Conservation (phyloP, 2,797 vertebrate species). For the Myotis myotis region DNA sequence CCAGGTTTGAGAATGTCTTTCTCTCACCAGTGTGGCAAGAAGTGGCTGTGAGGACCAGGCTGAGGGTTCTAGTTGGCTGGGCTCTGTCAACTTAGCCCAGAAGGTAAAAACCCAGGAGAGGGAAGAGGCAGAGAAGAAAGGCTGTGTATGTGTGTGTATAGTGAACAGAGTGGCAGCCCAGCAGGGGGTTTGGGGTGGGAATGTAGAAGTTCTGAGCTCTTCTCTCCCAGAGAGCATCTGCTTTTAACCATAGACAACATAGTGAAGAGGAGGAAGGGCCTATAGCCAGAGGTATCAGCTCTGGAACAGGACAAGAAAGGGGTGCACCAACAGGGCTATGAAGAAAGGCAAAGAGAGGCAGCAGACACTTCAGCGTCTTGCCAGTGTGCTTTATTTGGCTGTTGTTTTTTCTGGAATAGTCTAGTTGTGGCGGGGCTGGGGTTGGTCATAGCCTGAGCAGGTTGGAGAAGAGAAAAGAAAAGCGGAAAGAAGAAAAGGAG, state of each 20-base stretch:
- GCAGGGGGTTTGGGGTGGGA: not conserved
- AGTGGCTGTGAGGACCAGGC: rapidly evolving
- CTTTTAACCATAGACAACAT: not conserved
- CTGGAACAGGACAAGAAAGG: not conserved
- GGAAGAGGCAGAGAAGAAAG: rapidly evolving
- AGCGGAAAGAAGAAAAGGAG: not conserved
- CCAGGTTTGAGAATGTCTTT: not conserved
- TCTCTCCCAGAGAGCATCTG: not conserved
- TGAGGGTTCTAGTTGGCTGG: not conserved
- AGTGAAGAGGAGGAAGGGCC: not conserved
- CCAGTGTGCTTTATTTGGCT: not conserved
- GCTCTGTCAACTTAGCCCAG: not conserved
- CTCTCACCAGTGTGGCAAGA: not conserved
- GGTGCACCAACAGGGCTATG: rapidly evolving
- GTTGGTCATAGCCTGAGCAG: not conserved
- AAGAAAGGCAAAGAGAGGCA: not conserved
- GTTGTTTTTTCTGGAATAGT: not conserved
- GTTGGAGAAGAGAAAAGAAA: not conserved
- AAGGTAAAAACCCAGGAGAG: not conserved
- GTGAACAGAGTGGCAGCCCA: not conserved
- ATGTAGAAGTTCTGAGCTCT: not conserved
- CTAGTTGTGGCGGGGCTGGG: not conserved
- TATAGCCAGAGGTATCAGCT: not conserved
- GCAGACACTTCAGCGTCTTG: too few species aligned
- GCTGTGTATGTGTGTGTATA: too few species aligned